Evolutionary conservation across 2,113 vertebrate species (phyloP).

Genomic region (Pteronura brasiliensis): DNA sequence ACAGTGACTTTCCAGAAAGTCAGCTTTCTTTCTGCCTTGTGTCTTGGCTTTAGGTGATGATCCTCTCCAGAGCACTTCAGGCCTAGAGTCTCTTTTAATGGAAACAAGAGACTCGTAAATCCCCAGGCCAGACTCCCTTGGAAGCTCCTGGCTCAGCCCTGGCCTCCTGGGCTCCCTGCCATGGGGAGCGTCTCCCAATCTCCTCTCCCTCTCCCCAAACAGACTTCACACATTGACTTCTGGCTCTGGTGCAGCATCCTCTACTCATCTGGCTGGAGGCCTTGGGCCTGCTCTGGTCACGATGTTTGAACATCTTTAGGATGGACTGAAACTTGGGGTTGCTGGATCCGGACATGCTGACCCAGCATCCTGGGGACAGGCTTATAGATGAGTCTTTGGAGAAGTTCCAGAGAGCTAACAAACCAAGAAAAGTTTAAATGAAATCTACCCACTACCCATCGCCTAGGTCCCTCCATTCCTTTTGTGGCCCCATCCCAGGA

Average conservation of each 20-base stretch:
- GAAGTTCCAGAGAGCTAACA: not conserved
- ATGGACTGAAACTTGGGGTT: not conserved
- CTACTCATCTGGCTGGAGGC: not conserved
- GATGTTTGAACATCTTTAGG: not conserved
- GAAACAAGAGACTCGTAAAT: conserved; percentile 70
- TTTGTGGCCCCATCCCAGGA: not conserved
- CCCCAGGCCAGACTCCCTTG: conserved; percentile 65
- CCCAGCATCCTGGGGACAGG: not conserved
- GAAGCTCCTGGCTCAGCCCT: conserved; percentile 60
- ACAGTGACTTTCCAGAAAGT: not conserved
- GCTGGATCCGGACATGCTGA: not conserved
- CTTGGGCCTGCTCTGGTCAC: not conserved
- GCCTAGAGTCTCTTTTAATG: conserved; percentile 51
- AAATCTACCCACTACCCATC: not conserved
- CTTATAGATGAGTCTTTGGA: not conserved
- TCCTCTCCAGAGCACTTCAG: conserved; percentile 59
- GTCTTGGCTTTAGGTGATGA: not conserved
- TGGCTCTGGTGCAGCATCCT: not conserved
- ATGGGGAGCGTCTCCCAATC: conserved; percentile 23
- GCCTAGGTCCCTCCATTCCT: not conserved
- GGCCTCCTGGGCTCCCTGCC: conserved; percentile 54
- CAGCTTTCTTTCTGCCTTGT: not conserved
- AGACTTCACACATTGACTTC: not conserved
- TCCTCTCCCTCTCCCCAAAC: not conserved
- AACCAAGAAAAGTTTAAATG: not conserved